A percentile compares a stretch with the other conserved stretches of the same genome.
Evolutionary conservation across 2,113 vertebrate genomes (phyloP).

Genomic region (Anoplopoma fimbria): DNA sequence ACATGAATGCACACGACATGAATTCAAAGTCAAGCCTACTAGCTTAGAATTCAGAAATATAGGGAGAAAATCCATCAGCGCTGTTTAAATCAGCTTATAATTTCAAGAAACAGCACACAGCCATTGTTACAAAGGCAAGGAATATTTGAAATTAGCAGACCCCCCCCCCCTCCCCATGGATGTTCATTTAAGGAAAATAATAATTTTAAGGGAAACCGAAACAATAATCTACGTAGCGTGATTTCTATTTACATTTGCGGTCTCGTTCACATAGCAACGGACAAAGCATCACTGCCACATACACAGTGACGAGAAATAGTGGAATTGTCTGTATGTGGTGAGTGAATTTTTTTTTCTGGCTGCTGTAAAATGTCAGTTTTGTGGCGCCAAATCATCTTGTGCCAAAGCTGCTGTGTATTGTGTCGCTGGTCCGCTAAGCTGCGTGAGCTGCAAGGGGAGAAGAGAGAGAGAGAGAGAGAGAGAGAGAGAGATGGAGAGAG

Average conservation of each 20-base stretch:
- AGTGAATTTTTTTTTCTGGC: conserved; percentile 34
- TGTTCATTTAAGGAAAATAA: no score
- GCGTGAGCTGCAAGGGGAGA: conserved; percentile 22
- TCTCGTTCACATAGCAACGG: conserved; percentile 14
- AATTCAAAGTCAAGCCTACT: background rate
- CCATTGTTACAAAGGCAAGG: background rate
- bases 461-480: background rate
- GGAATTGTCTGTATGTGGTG: conserved; percentile 8
- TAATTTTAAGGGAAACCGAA: conserved; percentile 11
- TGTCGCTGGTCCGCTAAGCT: conserved; percentile 41
- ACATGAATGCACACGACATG: background rate
- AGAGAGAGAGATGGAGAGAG: conserved; percentile 1
- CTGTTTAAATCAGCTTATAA: background rate
- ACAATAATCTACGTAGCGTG: background rate
- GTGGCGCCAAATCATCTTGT: conserved; percentile 43
- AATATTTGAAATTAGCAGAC: background rate
- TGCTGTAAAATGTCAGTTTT: conserved; percentile 46
- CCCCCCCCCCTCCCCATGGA: no score
- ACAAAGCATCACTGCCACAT: background rate
- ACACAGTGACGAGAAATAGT: conserved; percentile 19
- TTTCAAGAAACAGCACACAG: background rate
- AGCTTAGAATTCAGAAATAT: conserved; percentile 9
- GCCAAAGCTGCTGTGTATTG: conserved; percentile 56
- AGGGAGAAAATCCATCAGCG: background rate
- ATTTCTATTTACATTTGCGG: conserved; percentile 30